These are phyloP conservation scores for Sorex maritimensis DNA, from an alignment of 2,797 vertebrate species.

Conservation along the genomic window DNA sequence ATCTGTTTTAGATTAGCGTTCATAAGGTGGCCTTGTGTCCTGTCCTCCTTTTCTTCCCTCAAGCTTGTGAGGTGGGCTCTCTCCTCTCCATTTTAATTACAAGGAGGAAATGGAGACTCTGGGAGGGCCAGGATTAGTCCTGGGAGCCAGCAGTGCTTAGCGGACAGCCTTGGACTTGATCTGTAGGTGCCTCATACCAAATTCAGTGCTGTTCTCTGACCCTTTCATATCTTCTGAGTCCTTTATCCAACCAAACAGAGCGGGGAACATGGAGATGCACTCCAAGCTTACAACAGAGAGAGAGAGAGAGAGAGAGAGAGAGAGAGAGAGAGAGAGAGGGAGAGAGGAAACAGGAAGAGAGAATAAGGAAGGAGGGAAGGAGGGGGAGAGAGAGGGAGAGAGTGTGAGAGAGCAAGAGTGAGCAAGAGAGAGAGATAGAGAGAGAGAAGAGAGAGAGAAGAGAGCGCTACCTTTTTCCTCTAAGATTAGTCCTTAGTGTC, in stretches of 20 bases:
- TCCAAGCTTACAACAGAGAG: not conserved
- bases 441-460: not conserved
- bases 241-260: not conserved
- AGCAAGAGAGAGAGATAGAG: not conserved
- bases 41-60: not conserved
- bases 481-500: not conserved
- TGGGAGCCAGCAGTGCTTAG: not conserved
- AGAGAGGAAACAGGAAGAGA: not conserved
- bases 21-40: not conserved
- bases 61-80: not conserved
- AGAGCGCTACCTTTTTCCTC: constrained; percentile 24
- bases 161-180: not conserved
- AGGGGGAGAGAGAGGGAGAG: not conserved
- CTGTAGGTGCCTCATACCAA: not conserved
- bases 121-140: not conserved
- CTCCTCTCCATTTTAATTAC: not conserved
- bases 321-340: not conserved
- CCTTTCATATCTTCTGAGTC: not conserved
- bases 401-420: no score
- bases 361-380: no score
- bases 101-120: not conserved
- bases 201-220: not conserved
- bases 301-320: not conserved
- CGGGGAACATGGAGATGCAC: not conserved
- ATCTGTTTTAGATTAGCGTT: constrained; percentile 59